Evolutionary conservation across 2,113 vertebrate genomes (phyloP).

Genomic region (Triplophysa tibetana): DNA sequence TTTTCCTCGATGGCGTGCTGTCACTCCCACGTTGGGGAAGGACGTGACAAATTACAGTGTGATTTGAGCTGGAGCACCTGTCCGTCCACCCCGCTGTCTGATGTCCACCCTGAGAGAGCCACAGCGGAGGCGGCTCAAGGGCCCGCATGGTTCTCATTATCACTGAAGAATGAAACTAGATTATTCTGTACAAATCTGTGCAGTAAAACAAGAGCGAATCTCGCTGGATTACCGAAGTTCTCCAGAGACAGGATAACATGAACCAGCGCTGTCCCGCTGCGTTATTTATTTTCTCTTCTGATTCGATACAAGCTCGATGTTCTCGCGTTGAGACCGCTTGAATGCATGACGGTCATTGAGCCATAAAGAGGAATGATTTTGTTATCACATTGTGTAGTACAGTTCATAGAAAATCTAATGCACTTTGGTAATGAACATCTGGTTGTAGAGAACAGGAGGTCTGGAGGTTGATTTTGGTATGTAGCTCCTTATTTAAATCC

Average conservation of each 20-base stretch:
- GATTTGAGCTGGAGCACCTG: slow-evolving; percentile 39
- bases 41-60: slow-evolving; percentile 39
- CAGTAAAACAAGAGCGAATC: slow-evolving; percentile 60
- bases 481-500: slow-evolving; percentile 14
- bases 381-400: background rate
- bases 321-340: background rate
- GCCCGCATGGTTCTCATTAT: slow-evolving; percentile 71
- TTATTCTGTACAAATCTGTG: slow-evolving; percentile 66
- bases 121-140: slow-evolving; percentile 22
- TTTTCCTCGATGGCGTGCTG: slow-evolving; percentile 19
- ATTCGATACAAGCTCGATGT: slow-evolving; percentile 55
- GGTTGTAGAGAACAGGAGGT: slow-evolving; percentile 27
- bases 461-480: slow-evolving; percentile 37
- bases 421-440: slow-evolving; percentile 27
- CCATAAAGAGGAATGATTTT: background rate
- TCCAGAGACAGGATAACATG: slow-evolving; percentile 55
- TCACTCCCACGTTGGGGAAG: slow-evolving; percentile 36
- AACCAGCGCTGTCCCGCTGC: slow-evolving; percentile 58
- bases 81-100: slow-evolving; percentile 27
- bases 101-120: background rate
- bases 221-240: slow-evolving; percentile 62
- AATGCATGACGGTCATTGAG: slow-evolving; percentile 2
- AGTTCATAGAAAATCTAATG: background rate
- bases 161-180: slow-evolving; percentile 42
- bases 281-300: slow-evolving; percentile 58